Evolutionary conservation across 2,113 vertebrate genomes (phyloP), one percentile per base, ranked within the genome.

Genomic region (Ammospiza nelsoni): DNA sequence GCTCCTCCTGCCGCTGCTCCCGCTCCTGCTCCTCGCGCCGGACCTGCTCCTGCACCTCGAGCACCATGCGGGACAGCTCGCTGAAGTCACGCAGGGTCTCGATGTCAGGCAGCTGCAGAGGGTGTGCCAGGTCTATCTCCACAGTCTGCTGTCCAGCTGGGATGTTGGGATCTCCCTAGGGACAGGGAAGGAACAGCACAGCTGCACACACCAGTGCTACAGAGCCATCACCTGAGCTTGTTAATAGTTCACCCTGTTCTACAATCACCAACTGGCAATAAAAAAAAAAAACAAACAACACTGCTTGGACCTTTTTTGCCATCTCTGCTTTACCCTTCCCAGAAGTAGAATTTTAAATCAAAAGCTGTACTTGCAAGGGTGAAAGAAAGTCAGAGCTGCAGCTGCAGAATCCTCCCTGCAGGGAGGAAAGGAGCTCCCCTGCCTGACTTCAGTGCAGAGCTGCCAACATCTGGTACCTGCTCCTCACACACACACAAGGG

Each of bases 101-200:
- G 0, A 99, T 49, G 15, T 98, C 98, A 0, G 99, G 99, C 9
- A 99, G 98, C 85, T 98, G 98, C 84, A 99, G 98, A 4, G 98
- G 98, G 15, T 98, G 98, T 0, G 91, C 98, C 94, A 99, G 97
- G 97, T 99, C 98, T 0, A 99, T 97, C 86, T 99, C 99, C 69
- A 99, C 97, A 0, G 99, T 99, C 94, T 99, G 98, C 94, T 99
- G 99, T 17, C 99, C 99, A 0, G 99, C 99, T 27, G 99, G 99
- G 92, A 99, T 99, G 90, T 99, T 99, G 72, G 99, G 99, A 95
- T 99, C 99, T 43, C 99, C 99, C 99, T 99, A 82, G 5, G 25
- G 84, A 76, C 3, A 9, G 5, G 5, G 89, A 44, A 46, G 54
- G 52, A 15, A 75, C 25, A 49, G 69, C 21, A 54, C 1, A 1